Evolutionary conservation across 2,888 invertebrate species (phyloP).

Genomic region (Eustalomyia histrio): DNA sequence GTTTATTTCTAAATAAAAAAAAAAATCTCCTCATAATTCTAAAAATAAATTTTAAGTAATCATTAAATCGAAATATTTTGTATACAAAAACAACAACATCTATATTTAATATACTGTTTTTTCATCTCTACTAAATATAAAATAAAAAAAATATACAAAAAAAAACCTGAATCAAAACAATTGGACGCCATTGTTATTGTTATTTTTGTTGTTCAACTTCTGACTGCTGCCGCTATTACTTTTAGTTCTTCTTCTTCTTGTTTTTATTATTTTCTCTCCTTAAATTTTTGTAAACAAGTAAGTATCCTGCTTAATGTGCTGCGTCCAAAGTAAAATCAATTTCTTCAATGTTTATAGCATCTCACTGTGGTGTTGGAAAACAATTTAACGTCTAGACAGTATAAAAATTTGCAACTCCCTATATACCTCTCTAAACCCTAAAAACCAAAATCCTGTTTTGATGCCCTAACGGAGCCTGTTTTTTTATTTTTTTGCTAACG

Average conservation of each 20-base stretch:
- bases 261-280: conserved; percentile 11
- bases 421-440: conserved; percentile 3
- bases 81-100: background rate
- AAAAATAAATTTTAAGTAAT: conserved; percentile 16
- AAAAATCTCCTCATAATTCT: background rate
- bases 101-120: background rate
- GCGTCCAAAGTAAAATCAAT: conserved; percentile 36
- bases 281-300: background rate
- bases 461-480: conserved; percentile 26
- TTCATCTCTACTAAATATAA: conserved; percentile 9
- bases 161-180: conserved; percentile 44
- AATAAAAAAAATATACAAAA: conserved; percentile 22
- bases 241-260: background rate
- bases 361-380: conserved; percentile 17
- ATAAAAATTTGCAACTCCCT: conserved; percentile 39
- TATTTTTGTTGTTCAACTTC: background rate
- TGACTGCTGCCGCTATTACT: background rate
- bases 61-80: background rate
- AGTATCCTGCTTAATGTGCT: background rate
- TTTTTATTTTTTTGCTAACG: background rate
- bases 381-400: conserved; percentile 57
- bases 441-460: conserved; percentile 48
- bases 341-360: conserved; percentile 17
- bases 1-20: conserved; percentile 1
- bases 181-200: conserved; percentile 41